Percentiles rank a stretch among this genome's conserved stretches.
phyloP scores from a whole-genome alignment of 2,888 invertebrate species.

The Baccha elongata region DNA sequence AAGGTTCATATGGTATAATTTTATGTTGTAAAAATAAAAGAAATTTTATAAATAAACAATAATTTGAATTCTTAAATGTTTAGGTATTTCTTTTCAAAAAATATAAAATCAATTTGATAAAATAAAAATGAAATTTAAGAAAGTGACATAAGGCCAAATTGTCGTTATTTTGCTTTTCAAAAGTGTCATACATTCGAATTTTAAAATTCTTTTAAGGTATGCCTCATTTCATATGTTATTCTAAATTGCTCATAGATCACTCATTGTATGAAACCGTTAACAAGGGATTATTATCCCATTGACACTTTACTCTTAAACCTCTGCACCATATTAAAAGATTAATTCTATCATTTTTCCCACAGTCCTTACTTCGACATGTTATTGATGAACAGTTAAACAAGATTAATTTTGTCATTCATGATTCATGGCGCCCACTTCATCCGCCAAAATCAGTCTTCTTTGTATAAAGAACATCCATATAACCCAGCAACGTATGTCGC shows the following conservation, averaged over 20 bases:
- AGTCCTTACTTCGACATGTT: background rate
- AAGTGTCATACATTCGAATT: too few relatives aligned
- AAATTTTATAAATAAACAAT: too few relatives aligned
- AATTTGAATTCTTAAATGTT: too few relatives aligned
- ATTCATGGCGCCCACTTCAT: constrained; percentile 26
- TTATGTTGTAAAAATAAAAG: too few relatives aligned
- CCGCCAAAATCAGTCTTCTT: background rate
- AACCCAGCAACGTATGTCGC: too few relatives aligned
- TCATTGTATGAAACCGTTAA: background rate
- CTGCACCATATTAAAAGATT: background rate
- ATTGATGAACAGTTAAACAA: constrained; percentile 12
- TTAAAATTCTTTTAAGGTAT: too few relatives aligned
- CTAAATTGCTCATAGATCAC: background rate
- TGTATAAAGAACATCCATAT: constrained; percentile 6
- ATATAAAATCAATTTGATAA: too few relatives aligned
- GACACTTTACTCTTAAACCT: background rate
- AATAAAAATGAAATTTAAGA: too few relatives aligned
- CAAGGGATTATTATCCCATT: background rate
- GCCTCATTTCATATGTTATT: background rate
- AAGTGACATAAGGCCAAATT: too few relatives aligned
- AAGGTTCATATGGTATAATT: too few relatives aligned
- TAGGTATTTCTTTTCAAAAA: too few relatives aligned
- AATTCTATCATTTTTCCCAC: constrained; percentile 13
- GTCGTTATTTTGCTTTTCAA: too few relatives aligned
- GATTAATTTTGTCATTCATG: constrained; percentile 17